Base-by-base conservation (phyloP, 2,888 invertebrate species). In the Thera britannica region DNA sequence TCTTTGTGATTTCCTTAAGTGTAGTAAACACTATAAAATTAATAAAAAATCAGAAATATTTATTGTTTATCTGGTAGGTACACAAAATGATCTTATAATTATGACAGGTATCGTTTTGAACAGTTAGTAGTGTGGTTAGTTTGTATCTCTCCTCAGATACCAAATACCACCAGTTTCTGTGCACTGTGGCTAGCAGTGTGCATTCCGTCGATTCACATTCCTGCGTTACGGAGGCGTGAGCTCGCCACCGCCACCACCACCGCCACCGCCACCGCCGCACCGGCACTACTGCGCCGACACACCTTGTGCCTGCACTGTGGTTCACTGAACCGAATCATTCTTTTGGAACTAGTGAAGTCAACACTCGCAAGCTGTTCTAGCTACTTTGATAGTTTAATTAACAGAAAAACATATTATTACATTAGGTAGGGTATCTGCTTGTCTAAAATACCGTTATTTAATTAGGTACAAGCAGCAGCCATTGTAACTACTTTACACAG, bases 181-280 rank as follows among this genome's bases (percentile, higher is more conserved):
- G 34, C 44, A 9, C 69, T 65, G 65, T 56, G 62, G n/a, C 59
- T 59, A 56, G 51, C 62, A 38, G 65, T 38, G 65, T 46, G 46
- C 55, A 68, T 65, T 65, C 65, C 62, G 36, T 44, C 44, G 51
- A 65, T 56, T 36, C 65, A 69, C 62, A 62, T 62, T 60, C 68
- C 65, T 55, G 65, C 38, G 60, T 60, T 34, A 41, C 11, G 49
- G 46, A 55, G 68, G 65, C 63, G 67, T 51, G 64, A 57, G 65
- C 58, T n/a, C 2, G 57, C 63, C 46, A 60, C 68, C 57, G 64
- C 67, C 51, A 51, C 62, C 7, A 4, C 6, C 41, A 41, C 41
- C 7, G 41, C 41, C 41, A 23, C 23, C 2, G 57, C 63, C 46
- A 60, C 68, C 57, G 64, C 67, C 51, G 1, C 23, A 2, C 38